Base-by-base conservation (phyloP, 2,113 vertebrate genomes). In the Girardinichthys multiradiatus region DNA sequence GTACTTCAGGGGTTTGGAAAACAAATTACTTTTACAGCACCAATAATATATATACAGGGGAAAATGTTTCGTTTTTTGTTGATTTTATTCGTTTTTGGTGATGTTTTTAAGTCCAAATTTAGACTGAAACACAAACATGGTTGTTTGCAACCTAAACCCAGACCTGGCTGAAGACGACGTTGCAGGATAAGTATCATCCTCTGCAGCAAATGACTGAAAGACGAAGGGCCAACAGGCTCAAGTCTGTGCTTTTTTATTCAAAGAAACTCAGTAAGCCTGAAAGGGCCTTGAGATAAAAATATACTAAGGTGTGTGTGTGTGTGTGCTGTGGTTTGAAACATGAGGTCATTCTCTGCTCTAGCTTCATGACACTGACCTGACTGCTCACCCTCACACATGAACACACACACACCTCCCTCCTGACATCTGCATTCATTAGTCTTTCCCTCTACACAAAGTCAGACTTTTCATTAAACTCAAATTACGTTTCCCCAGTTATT, bases 401-500 rank as follows among this genome's bases (percentile, higher is more conserved):
- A 33, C 54, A 13, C 57, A 66, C 64, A 84, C 33, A 63, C 61
- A 37, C 26, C n/a, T 59, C 57, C 58, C 31, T 27, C 54, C 81
- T 73, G 84, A 71, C 57, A 28, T 67, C 61, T 69, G 71, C 78
- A 85, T 87, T 83, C 77, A 84, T 92, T 90, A 83, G 57, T 68
- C 72, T 74, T 42, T 78, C 21, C 2, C 75, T 68, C 57, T 74
- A 68, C 71, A 81, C 21, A 37, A 71, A 83, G 76, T 73, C 76
- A 48, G 83, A 84, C 87, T 88, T 90, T 93, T 91, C 91, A 92
- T 94, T 92, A 93, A 91, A 83, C 61, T 89, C 86, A 91, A 91
- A 93, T 92, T 82, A 93, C 91, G 85, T 91, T 89, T 84, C 86
- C 86, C 70, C 78, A 70, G 84, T 91, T 94, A 91, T 92, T 92